These are phyloP conservation scores for Kryphioiulus occultus DNA, from an alignment of 2,888 invertebrate species.

Conservation along the genomic window DNA sequence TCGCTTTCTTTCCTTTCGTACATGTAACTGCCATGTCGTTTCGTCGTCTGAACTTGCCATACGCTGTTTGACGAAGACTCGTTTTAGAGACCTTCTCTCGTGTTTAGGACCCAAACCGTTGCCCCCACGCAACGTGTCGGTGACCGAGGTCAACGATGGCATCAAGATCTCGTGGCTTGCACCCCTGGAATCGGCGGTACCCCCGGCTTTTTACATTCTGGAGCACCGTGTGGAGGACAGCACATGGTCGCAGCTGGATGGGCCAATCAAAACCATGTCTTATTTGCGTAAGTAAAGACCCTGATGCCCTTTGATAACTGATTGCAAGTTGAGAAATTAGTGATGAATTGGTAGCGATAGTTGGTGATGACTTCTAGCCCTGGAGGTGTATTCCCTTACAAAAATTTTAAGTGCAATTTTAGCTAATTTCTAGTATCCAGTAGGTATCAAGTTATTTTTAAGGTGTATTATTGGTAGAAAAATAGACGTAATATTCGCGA, in stretches of 20 bases:
- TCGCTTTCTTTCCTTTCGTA: background rate
- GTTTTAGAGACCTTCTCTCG: slow-evolving; percentile 1
- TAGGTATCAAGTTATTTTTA: too few relatives aligned
- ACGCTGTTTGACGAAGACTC: slow-evolving; percentile 10
- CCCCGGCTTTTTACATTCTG: slow-evolving; percentile 84
- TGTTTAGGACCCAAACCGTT: slow-evolving; percentile 86
- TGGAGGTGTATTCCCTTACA: too few relatives aligned
- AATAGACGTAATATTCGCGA: too few relatives aligned
- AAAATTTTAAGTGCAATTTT: too few relatives aligned
- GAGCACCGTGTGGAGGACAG: slow-evolving; percentile 81
- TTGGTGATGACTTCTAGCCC: too few relatives aligned
- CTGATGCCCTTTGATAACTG: too few relatives aligned
- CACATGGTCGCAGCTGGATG: slow-evolving; percentile 85
- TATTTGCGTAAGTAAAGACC: slow-evolving; percentile 73
- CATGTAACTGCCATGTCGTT: background rate
- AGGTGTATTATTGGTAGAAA: too few relatives aligned
- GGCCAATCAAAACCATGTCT: slow-evolving; percentile 81
- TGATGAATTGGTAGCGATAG: too few relatives aligned
- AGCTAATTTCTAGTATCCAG: too few relatives aligned
- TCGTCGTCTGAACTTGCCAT: background rate
- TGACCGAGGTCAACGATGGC: slow-evolving; percentile 86
- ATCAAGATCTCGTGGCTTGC: slow-evolving; percentile 89
- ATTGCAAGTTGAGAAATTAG: too few relatives aligned
- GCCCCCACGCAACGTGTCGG: slow-evolving; percentile 87
- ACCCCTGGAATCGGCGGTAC: slow-evolving; percentile 74